Evolutionary conservation across 2,113 vertebrate species (phyloP).

Genomic region (Centropus bengalensis): DNA sequence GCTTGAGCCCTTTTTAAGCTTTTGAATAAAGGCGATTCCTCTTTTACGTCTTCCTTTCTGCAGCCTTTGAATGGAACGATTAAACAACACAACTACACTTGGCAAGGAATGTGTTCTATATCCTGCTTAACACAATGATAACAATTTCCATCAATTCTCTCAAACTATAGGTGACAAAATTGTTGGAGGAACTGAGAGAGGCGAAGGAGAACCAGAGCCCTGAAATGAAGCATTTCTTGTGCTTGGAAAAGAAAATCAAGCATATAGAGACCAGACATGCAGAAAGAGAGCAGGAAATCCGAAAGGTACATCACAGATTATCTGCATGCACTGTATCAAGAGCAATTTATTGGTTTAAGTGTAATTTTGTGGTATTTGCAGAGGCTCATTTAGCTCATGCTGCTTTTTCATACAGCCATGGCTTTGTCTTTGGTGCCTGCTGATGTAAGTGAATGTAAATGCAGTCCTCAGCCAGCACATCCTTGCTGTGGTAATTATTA

Average conservation of each 20-base stretch:
- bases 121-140: neutral
- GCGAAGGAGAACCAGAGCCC: constrained; percentile 89
- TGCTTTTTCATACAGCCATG: neutral
- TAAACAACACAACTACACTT: neutral
- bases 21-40: neutral
- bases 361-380: neutral
- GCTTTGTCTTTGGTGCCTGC: neutral
- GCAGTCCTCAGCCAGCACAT: neutral
- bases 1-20: neutral
- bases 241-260: constrained; percentile 87
- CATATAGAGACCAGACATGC: constrained; percentile 86
- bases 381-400: accelerated
- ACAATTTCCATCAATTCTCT: neutral
- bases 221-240: constrained; percentile 86
- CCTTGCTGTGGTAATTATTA: neutral
- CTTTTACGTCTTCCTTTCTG: neutral
- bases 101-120: neutral
- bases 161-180: constrained; percentile 81
- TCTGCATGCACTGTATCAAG: neutral
- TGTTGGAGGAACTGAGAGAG: constrained; percentile 88
- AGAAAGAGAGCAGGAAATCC: constrained; percentile 87
- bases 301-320: constrained; percentile 75
- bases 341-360: neutral
- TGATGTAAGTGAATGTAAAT: neutral
- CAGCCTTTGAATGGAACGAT: neutral